Evolutionary conservation across 2,888 invertebrate genomes (phyloP).

Genomic region (Sisyra nigra): DNA sequence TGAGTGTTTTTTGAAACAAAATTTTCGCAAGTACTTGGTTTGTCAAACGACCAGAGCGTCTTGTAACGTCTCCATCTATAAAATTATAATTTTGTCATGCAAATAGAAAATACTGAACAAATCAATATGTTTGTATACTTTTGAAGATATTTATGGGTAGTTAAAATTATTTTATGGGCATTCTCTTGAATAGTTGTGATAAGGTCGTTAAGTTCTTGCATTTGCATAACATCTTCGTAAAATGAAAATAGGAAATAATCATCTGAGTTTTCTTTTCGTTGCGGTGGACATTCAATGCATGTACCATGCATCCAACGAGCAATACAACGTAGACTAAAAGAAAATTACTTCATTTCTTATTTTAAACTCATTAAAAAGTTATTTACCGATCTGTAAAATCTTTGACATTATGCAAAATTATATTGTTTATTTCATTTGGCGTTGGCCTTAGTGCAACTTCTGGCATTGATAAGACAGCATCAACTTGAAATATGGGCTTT

Average conservation of each 20-base stretch:
- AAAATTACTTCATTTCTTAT: background rate
- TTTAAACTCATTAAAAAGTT: background rate
- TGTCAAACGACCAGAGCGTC: constrained; percentile 63
- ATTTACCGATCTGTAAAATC: constrained; percentile 57
- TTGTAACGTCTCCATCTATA: constrained; percentile 56
- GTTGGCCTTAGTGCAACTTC: constrained; percentile 64
- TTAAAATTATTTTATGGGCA: constrained; percentile 45
- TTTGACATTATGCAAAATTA: constrained; percentile 54
- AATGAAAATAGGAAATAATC: constrained; percentile 54
- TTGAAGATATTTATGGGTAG: constrained; percentile 43
- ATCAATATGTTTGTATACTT: constrained; percentile 27
- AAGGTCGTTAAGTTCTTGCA: constrained; percentile 50
- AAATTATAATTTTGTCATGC: constrained; percentile 10
- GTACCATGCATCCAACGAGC: constrained; percentile 76
- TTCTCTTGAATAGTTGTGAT: constrained; percentile 49
- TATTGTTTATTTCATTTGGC: constrained; percentile 59
- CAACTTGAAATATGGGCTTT: constrained; percentile 59
- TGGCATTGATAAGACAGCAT: constrained; percentile 54
- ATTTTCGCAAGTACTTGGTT: constrained; percentile 54
- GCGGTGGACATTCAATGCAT: constrained; percentile 55
- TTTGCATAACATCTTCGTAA: constrained; percentile 61
- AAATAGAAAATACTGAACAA: background rate
- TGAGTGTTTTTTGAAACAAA: constrained; percentile 51
- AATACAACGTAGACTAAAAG: constrained; percentile 51
- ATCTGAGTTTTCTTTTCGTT: constrained; percentile 38